phyloP scores from a whole-genome alignment of 2,113 vertebrate species.

The Pangasianodon hypophthalmus region DNA sequence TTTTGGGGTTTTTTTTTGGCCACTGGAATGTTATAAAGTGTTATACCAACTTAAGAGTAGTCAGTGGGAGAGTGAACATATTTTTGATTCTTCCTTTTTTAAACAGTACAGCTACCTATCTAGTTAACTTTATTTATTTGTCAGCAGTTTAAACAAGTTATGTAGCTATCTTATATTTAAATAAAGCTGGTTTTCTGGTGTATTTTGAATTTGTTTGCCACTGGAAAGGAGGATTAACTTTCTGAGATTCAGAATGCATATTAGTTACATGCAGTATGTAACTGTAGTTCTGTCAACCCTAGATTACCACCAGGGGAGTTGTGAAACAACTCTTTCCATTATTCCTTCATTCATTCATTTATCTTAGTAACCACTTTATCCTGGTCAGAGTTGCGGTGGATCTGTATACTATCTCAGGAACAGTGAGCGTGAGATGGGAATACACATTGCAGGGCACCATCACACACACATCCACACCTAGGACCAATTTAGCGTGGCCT shows the following conservation, averaged over 20 bases:
- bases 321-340: background rate
- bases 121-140: slow-evolving; percentile 53
- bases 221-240: background rate
- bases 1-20: background rate
- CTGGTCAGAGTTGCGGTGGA: background rate
- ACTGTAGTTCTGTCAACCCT: background rate
- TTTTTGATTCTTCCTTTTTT: slow-evolving; percentile 60
- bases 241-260: background rate
- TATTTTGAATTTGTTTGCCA: slow-evolving; percentile 11
- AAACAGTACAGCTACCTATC: slow-evolving; percentile 51
- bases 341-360: background rate
- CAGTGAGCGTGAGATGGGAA: background rate
- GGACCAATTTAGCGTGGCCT: background rate
- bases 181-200: slow-evolving; percentile 63
- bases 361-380: background rate
- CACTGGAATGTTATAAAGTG: slow-evolving; percentile 44
- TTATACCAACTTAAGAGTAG: slow-evolving; percentile 38
- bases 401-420: background rate
- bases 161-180: slow-evolving; percentile 61
- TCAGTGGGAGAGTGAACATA: slow-evolving; percentile 41
- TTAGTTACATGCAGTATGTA: background rate
- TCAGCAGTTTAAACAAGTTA: slow-evolving; percentile 54
- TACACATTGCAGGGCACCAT: background rate
- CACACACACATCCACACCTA: background rate
- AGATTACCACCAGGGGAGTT: background rate